These are phyloP conservation scores for Dioctria rufipes DNA, from an alignment of 2,888 invertebrate genomes.

Conservation along the genomic window DNA sequence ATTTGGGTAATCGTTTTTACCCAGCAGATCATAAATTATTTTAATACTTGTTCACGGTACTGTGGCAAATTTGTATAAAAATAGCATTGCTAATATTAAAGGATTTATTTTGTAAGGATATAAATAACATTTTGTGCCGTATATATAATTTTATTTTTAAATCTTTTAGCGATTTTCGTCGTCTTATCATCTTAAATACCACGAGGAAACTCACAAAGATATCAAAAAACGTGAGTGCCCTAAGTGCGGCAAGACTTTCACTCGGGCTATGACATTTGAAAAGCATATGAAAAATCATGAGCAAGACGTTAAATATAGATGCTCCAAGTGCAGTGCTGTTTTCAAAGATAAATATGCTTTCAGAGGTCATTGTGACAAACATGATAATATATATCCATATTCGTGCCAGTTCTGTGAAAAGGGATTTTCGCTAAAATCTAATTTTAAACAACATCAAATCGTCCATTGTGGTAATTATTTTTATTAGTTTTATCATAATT, in stretches of 20 bases:
- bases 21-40: too few species aligned
- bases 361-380: conserved; percentile 76
- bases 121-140: neutral
- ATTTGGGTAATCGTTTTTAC: too few species aligned
- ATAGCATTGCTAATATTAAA: too few species aligned
- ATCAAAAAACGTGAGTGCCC: conserved; percentile 76
- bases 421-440: conserved; percentile 77
- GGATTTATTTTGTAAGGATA: too few species aligned
- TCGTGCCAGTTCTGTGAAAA: conserved; percentile 75
- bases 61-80: too few species aligned
- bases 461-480: conserved; percentile 71
- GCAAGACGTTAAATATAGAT: conserved; percentile 71
- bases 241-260: conserved; percentile 79
- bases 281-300: conserved; percentile 80
- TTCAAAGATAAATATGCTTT: conserved; percentile 76
- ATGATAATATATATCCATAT: conserved; percentile 77
- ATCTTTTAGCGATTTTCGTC: conserved; percentile 77
- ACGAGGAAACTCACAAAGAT: conserved; percentile 78
- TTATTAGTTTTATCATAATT: neutral
- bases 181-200: conserved; percentile 82
- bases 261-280: conserved; percentile 79
- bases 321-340: conserved; percentile 76
- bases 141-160: conserved; percentile 53
- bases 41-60: too few species aligned
- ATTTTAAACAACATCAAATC: conserved; percentile 77